phyloP scores from a whole-genome alignment of 2,888 invertebrate genomes.

The Synergus itoensis region DNA sequence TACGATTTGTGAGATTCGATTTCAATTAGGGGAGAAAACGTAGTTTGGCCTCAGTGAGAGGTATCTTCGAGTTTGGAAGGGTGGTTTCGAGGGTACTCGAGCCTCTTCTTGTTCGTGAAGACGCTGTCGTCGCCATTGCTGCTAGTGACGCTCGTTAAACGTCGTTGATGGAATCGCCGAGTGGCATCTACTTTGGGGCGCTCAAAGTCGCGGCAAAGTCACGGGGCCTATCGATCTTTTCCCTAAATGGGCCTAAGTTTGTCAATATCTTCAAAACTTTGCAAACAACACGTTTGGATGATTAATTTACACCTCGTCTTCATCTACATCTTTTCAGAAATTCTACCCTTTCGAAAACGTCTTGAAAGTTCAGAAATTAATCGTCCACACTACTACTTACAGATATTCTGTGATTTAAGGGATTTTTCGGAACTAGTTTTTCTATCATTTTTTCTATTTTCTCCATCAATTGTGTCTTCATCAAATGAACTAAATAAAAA shows the following conservation, averaged over 20 bases:
- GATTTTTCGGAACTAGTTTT: too few species aligned
- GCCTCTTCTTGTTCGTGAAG: constrained; percentile 35
- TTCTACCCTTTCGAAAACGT: not conserved
- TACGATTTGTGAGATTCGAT: constrained; percentile 24
- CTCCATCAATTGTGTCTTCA: too few species aligned
- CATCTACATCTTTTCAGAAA: not conserved
- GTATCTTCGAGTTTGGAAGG: constrained; percentile 35
- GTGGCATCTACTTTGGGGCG: constrained; percentile 9
- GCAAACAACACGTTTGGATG: not conserved
- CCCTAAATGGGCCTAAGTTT: not conserved
- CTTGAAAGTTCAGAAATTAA: not conserved
- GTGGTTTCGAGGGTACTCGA: constrained; percentile 32
- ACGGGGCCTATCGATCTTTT: constrained; percentile 12
- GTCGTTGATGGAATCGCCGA: constrained; percentile 17
- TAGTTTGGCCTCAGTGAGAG: constrained; percentile 16
- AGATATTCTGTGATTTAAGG: too few species aligned
- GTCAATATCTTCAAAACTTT: not conserved
- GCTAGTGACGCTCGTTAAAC: constrained; percentile 37
- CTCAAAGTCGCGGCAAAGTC: constrained; percentile 1
- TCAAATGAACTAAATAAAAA: too few species aligned
- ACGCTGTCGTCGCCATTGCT: constrained; percentile 24
- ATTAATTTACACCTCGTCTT: not conserved
- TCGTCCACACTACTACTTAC: not conserved
- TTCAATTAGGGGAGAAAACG: constrained; percentile 25
- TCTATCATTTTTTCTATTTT: too few species aligned